Conservation (phyloP, 2,888 invertebrate species). For the Caenorhabditis japonica region DNA sequence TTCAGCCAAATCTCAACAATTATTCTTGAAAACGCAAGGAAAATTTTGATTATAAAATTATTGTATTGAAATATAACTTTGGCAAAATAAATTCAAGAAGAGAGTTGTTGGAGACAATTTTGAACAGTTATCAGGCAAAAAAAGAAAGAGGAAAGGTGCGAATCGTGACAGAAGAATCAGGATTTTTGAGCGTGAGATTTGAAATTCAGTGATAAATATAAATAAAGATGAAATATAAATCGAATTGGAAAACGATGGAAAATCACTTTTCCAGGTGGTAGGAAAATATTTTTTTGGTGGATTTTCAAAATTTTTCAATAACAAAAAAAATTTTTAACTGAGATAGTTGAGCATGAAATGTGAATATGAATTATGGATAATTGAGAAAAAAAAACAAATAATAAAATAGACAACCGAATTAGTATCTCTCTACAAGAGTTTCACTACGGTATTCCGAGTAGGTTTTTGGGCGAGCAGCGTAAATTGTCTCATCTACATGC, state of each 20-base stretch:
- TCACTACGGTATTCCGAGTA: conserved; percentile 50
- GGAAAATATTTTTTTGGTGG: conserved; percentile 21
- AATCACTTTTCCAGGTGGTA: conserved; percentile 37
- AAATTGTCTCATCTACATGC: conserved; percentile 36
- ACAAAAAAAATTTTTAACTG: conserved; percentile 4
- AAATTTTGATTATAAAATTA: no score
- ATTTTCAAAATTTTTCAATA: conserved; percentile 9
- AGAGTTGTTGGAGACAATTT: no score
- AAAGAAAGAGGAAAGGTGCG: not conserved
- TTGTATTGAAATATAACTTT: no score
- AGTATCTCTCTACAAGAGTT: conserved; percentile 54
- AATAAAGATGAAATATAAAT: conserved; percentile 8
- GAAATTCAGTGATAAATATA: no score
- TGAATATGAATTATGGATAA: not conserved
- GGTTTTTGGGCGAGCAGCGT: conserved; percentile 48
- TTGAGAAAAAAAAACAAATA: not conserved
- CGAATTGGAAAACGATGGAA: no score
- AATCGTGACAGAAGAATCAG: conserved; percentile 44
- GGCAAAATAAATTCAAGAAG: no score
- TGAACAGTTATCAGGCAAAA: no score
- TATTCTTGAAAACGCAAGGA: no score
- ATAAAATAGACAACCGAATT: not conserved
- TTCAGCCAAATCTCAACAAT: no score
- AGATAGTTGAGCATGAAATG: conserved; percentile 2
- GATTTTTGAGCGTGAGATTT: conserved; percentile 14